Conservation (phyloP, 2,888 invertebrate species). For the Sarcophaga rosellei region DNA sequence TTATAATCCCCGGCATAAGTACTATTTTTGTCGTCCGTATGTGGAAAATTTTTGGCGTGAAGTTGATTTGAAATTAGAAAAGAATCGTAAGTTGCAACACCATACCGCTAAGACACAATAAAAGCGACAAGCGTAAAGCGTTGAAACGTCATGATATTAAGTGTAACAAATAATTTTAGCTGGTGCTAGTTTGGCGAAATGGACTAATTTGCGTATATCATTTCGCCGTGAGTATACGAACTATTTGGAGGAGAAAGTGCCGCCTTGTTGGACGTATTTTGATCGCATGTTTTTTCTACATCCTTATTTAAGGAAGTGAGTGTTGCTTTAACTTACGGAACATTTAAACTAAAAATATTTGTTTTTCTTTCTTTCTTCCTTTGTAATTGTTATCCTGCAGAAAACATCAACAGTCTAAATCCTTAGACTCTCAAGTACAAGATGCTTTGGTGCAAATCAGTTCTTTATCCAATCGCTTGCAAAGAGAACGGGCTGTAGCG, state of each 20-base stretch:
- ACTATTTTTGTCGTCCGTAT: slow-evolving; percentile 80
- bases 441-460: slow-evolving; percentile 79
- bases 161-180: slow-evolving; percentile 68
- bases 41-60: slow-evolving; percentile 81
- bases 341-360: slow-evolving; percentile 65
- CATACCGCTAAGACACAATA: background rate
- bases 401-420: slow-evolving; percentile 78
- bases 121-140: background rate
- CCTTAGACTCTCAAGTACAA: slow-evolving; percentile 78
- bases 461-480: slow-evolving; percentile 76
- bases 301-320: slow-evolving; percentile 78
- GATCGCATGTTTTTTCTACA: slow-evolving; percentile 80
- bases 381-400: slow-evolving; percentile 51
- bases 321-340: slow-evolving; percentile 48
- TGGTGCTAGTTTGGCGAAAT: slow-evolving; percentile 79
- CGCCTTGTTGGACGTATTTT: slow-evolving; percentile 80
- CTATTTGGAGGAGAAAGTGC: slow-evolving; percentile 78
- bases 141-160: background rate
- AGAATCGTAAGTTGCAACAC: slow-evolving; percentile 74
- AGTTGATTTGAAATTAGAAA: slow-evolving; percentile 78
- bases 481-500: slow-evolving; percentile 74
- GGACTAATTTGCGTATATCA: slow-evolving; percentile 79
- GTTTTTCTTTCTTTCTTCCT: slow-evolving; percentile 29
- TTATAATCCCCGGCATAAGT: slow-evolving; percentile 80
- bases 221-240: slow-evolving; percentile 80